Evolutionary conservation across 2,888 invertebrate species (phyloP), one percentile per base, ranked within the genome.

Genomic region (Congeria kusceri): DNA sequence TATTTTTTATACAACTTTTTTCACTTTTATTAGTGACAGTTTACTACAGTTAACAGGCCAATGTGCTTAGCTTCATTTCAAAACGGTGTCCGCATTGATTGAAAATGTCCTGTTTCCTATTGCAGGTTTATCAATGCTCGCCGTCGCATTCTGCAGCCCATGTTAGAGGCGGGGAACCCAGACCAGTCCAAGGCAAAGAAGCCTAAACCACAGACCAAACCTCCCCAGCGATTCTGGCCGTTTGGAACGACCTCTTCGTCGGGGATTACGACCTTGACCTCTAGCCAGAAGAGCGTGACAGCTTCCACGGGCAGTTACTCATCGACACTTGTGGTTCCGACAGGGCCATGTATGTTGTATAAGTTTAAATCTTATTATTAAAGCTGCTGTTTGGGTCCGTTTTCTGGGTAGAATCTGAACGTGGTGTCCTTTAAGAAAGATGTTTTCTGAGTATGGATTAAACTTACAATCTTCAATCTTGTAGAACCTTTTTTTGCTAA

Each of bases 131-230:
- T 98, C 86, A 98, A 98, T 94, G 98, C 98, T 3, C 95, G 98
- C 47, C 95, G 98, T 75, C 95, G 98, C 86, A 98, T 98, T 88
- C 94, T 98, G 68, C 98, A 98, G 93, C 98, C 98, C 0, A 98
- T 98, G 98, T 93, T 98, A 63, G 98, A 98, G 92, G 95, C 93
- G 23, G 91, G 92, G 53, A 92, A 91, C 69, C 91, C 92, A 23
- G 91, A 91, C 15, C 89, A 89, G 65, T 76, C 89, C 44, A 92
- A 92, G 79, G 85, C 86, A 25, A 92, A 95, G 83, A 95, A 94
- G 78, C 93, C 94, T 77, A 94, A 94, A 82, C 92, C 93, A 0
- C 93, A 92, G 69, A 89, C 84, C n/a, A 90, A 95, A 15, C 95
- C 96, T 78, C 95, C 95, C 90, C 95, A 96, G 91, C 93, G 96